A percentile compares a stretch with the other conserved stretches of the same genome.
Conservation (phyloP, 2,113 vertebrate genomes). For the Junco hyemalis region DNA sequence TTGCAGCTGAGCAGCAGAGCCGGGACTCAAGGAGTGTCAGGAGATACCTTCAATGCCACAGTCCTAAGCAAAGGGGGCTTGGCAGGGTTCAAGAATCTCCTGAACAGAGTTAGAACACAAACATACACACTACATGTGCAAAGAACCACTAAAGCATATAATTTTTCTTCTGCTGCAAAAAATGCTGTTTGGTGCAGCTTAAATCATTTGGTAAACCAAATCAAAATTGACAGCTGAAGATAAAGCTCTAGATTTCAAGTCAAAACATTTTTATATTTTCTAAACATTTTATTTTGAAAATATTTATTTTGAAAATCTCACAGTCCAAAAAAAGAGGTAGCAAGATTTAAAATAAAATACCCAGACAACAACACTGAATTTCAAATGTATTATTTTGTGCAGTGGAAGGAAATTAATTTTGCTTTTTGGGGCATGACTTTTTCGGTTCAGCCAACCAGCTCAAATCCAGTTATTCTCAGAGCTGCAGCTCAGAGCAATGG, state of each 20-base stretch:
- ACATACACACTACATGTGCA: neutral
- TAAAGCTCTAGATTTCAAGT: neutral
- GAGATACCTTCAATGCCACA: neutral
- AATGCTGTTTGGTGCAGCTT: neutral
- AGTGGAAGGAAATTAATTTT: neutral
- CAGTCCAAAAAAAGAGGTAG: neutral
- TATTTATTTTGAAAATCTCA: neutral
- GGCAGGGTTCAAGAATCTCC: neutral
- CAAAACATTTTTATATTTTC: neutral
- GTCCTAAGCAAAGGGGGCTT: neutral
- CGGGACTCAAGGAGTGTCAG: neutral
- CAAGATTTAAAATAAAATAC: neutral
- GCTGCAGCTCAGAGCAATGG: neutral
- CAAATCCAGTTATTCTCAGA: slow-evolving; percentile 48
- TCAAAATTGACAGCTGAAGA: neutral
- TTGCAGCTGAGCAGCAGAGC: neutral
- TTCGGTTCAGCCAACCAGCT: slow-evolving; percentile 33
- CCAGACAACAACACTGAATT: neutral
- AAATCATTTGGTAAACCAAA: slow-evolving; percentile 9
- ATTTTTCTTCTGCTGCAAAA: neutral
- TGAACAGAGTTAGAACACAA: neutral
- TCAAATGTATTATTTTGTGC: neutral
- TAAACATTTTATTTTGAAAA: slow-evolving; percentile 5
- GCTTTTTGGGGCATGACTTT: neutral
- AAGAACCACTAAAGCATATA: neutral